phyloP scores from a whole-genome alignment of 2,113 vertebrate species.

The Salvelinus namaycush region DNA sequence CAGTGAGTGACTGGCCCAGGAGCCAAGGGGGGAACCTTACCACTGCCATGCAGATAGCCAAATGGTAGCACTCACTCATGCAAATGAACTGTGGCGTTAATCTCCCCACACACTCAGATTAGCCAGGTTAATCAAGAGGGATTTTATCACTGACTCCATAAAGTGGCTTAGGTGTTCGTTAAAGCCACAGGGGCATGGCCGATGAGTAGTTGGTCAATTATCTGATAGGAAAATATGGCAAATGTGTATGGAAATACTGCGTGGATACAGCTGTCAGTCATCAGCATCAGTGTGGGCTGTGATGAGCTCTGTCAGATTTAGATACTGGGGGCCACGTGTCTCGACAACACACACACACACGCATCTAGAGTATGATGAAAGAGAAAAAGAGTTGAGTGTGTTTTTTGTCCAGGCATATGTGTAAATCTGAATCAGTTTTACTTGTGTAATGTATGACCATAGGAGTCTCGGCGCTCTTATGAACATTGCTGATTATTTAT shows the following conservation, averaged over 20 bases:
- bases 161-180: slow-evolving; percentile 1
- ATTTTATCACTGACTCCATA: slow-evolving; percentile 14
- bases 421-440: no score
- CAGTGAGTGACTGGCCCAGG: slow-evolving; percentile 21
- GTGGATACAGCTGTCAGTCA: slow-evolving; percentile 1
- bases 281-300: neutral
- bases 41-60: slow-evolving; percentile 41
- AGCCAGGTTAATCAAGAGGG: neutral
- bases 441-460: no score
- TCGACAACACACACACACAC: no score
- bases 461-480: no score
- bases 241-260: slow-evolving; percentile 26
- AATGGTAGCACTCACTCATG: slow-evolving; percentile 39
- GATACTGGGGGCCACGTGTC: no score
- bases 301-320: no score
- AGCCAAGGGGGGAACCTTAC: slow-evolving; percentile 14
- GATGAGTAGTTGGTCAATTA: slow-evolving; percentile 12
- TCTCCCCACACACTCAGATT: slow-evolving; percentile 32
- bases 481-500: no score
- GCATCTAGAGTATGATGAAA: no score
- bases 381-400: no score
- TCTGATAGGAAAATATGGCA: slow-evolving; percentile 27
- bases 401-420: no score
- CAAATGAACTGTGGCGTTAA: slow-evolving; percentile 40
- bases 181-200: slow-evolving; percentile 1